Evolutionary conservation across 2,888 invertebrate genomes (phyloP), one percentile per base, ranked within the genome.

Genomic region (Platycnemis pennipes): DNA sequence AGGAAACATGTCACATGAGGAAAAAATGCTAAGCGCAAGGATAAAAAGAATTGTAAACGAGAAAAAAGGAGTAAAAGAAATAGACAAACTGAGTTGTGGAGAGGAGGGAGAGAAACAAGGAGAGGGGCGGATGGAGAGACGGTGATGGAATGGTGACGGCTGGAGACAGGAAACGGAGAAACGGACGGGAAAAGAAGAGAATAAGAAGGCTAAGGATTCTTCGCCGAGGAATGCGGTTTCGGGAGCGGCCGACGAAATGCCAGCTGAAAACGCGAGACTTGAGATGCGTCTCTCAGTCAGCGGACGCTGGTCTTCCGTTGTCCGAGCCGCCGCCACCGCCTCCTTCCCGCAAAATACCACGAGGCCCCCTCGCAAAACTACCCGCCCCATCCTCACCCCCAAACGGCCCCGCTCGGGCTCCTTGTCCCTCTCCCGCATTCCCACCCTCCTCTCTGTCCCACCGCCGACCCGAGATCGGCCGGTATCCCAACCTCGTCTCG

Each of bases 81-180:
- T 63, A 26, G 45, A 87, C 26, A 86, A 42, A 16, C 0, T 37
- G 42, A 42, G 2, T 53, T 49, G 31, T 16, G 16, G n/a, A 2
- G 53, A 4, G 49, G 2, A 46, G 11, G 45, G n/a, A 88, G 88
- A n/a, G n/a, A n/a, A 5, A 49, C 13, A 26, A 22, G 26, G n/a
- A 46, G 2, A 19, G 3, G 31, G 31, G 37, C 53, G 19, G 42
- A 16, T 37, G 56, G 53, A 53, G 31, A 19, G 89, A 22, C 37
- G 42, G 56, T 89, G 89, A 89, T 89, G 89, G 89, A 89, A 53
- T 53, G 89, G 53, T 89, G 89, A 89, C 89, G 56, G 56, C 89
- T 42, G 37, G 53, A 89, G 89, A 77, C 53, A 56, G 53, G 45
- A 87, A 87, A 87, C 44, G 87, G 87, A 44, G 87, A 87, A 45